Evolutionary conservation across 2,888 invertebrate species (phyloP), one percentile per base, ranked within the genome.

Genomic region (Drosophila kambysellisi): DNA sequence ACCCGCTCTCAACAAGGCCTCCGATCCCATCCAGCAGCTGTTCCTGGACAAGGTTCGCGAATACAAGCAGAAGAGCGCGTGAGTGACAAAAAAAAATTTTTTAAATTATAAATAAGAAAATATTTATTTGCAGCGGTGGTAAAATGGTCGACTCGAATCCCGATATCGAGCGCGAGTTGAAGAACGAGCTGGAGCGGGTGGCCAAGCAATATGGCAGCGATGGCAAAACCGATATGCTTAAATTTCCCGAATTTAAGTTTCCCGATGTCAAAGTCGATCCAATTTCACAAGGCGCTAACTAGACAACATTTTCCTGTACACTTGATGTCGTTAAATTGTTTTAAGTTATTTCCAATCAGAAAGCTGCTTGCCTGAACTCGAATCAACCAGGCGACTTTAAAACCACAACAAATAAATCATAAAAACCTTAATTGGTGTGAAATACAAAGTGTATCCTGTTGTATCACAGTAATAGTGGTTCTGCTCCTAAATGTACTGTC

Each of bases 31-130:
- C 91, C 99, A 99, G 93, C 96, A 98, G 93, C 94, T 99, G 59
- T 99, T 99, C 93, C 92, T 99, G 46, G 97, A 98, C 82, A 98
- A 99, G 95, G 95, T 99, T 82, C 95, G 96, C 76, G 98, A 98
- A 94, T 99, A 98, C 94, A 96, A 95, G 92, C 94, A 96, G 86
- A 98, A 98, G 93, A 96, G 97, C 94, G 93, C 95, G 98, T 98
- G 95, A 94, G 96, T 95, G 20, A 15, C 3, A 4, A 46, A 37
- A 15, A 8, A 9, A 15, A 32, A 17, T 17, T 20, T 3, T 30
- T 41, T 5, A 15, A 57, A 32, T 33, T 20, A 32, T 32, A 8
- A 7, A 32, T 41, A 15, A 48, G 9, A 8, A 41, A 54, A 46
- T 8, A 15, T 43, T 15, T 9, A 4, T 25, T 76, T 94, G 32